These are phyloP conservation scores for Drosophila limbata DNA, from an alignment of 2,888 invertebrate species.

Conservation along the genomic window DNA sequence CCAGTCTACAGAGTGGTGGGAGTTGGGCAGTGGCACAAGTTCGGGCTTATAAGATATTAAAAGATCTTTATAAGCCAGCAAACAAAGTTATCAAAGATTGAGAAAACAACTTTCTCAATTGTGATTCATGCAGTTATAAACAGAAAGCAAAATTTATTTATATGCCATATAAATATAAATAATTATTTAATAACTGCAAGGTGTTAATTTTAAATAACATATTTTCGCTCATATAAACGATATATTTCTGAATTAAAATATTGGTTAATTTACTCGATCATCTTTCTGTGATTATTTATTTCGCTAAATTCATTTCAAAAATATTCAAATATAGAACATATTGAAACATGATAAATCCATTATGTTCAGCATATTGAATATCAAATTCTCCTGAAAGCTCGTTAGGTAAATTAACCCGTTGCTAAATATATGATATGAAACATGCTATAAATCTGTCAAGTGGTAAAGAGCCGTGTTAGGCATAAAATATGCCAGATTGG, in stretches of 20 bases:
- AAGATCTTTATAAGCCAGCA: conserved; percentile 10
- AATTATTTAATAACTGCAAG: conserved; percentile 7
- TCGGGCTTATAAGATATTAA: conserved; percentile 9
- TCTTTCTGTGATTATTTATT: background rate
- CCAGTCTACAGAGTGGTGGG: conserved; percentile 30
- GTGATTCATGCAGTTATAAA: background rate
- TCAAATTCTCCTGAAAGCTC: conserved; percentile 12
- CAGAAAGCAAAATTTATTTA: background rate
- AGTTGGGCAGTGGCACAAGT: conserved; percentile 40
- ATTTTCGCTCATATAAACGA: too few relatives aligned
- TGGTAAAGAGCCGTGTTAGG: background rate
- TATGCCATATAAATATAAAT: background rate
- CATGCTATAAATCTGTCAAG: conserved; percentile 22
- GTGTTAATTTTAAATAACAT: background rate
- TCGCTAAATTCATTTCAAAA: background rate
- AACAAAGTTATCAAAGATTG: conserved; percentile 13
- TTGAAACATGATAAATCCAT: conserved; percentile 19
- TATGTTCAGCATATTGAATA: conserved; percentile 7
- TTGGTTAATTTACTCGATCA: background rate
- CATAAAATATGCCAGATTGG: background rate
- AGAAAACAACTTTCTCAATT: conserved; percentile 26
- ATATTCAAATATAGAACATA: conserved; percentile 5
- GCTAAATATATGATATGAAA: conserved; percentile 16
- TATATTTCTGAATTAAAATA: background rate
- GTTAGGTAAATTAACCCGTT: conserved; percentile 12